Conservation (phyloP, 2,797 vertebrate species). For the Anguilla megastoma region DNA sequence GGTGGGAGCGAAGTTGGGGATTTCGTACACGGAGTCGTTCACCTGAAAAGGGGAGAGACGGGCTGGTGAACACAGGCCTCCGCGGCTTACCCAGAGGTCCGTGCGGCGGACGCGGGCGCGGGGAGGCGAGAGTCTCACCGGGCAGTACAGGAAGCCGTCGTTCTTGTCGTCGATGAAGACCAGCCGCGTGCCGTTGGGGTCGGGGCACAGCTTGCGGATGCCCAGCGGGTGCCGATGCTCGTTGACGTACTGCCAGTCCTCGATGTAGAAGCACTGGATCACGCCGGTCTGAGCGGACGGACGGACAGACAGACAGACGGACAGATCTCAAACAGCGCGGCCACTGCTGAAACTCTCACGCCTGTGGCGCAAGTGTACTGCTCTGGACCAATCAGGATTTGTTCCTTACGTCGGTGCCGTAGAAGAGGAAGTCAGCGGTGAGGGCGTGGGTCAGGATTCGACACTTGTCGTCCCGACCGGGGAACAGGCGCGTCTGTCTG, state of each 20-base stretch:
- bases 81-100: not conserved
- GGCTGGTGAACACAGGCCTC: not conserved
- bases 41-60: slow-evolving; percentile 65
- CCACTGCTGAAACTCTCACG: not conserved
- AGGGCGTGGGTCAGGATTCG: slow-evolving; percentile 89
- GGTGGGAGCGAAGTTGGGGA: slow-evolving; percentile 89
- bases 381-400: too few relatives aligned
- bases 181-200: slow-evolving; percentile 83
- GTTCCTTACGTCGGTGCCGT: slow-evolving; percentile 86
- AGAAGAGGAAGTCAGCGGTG: slow-evolving; percentile 91
- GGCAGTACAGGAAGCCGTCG: slow-evolving; percentile 88
- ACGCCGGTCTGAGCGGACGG: slow-evolving; percentile 74
- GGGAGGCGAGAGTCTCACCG: slow-evolving; percentile 58
- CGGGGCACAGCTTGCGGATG: slow-evolving; percentile 89
- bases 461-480: slow-evolving; percentile 81
- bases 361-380: not conserved
- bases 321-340: not conserved
- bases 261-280: slow-evolving; percentile 87
- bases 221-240: slow-evolving; percentile 87
- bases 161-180: slow-evolving; percentile 94
- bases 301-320: not conserved
- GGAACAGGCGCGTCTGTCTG: slow-evolving; percentile 91
- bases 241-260: slow-evolving; percentile 90
- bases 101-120: not conserved
- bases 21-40: slow-evolving; percentile 81